These are phyloP conservation scores for Petrocephalus schoutedeni DNA, from an alignment of 2,797 vertebrate species.

Conservation along the genomic window DNA sequence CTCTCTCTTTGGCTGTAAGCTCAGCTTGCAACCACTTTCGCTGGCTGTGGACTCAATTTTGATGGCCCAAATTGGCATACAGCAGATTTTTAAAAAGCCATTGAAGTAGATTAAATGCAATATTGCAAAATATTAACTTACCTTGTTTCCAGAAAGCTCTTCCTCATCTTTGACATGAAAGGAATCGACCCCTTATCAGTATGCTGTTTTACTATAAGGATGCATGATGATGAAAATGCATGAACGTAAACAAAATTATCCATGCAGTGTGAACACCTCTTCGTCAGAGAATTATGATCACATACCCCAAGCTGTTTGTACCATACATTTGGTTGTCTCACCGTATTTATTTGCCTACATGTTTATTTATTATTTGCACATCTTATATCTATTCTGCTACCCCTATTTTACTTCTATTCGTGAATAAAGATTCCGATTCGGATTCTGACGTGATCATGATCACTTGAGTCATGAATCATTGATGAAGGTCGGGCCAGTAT, in stretches of 20 bases:
- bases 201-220: neutral
- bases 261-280: neutral
- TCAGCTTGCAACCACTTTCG: neutral
- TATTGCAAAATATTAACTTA: neutral
- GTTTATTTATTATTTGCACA: neutral
- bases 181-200: neutral
- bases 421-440: neutral
- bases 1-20: too few species aligned
- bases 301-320: neutral
- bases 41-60: neutral
- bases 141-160: neutral
- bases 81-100: neutral
- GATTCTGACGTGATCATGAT: neutral
- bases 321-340: neutral
- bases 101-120: neutral
- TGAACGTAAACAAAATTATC: neutral
- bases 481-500: neutral
- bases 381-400: neutral
- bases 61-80: neutral
- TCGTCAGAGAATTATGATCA: neutral
- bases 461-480: neutral
- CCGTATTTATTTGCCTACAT: neutral
- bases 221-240: neutral
- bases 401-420: neutral
- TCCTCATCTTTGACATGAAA: neutral